A percentile compares a stretch with the other conserved stretches of the same genome.
phyloP scores from a whole-genome alignment of 2,888 invertebrate genomes.

The Tillus elongatus region DNA sequence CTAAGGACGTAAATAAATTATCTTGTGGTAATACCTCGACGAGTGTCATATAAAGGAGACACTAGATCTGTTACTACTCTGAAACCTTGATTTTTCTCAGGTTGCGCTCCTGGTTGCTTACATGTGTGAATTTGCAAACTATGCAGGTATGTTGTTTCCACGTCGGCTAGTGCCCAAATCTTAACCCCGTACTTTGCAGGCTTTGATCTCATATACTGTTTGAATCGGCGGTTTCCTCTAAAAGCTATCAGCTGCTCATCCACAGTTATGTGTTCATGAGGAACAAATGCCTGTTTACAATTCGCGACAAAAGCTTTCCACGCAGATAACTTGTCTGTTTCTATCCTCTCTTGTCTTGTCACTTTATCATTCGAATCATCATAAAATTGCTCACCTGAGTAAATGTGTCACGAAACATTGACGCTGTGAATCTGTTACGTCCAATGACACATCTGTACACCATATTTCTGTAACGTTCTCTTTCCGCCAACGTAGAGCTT shows the following conservation, averaged over 20 bases:
- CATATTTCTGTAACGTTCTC: slow-evolving; percentile 3
- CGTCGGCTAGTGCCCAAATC: slow-evolving; percentile 1
- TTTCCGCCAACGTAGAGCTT: not conserved
- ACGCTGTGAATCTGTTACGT: slow-evolving; percentile 1
- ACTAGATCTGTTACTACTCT: slow-evolving; percentile 3
- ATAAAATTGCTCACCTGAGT: not conserved
- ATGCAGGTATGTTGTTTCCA: not conserved
- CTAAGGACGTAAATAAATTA: slow-evolving; percentile 1
- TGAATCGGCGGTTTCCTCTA: not conserved
- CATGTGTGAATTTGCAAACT: slow-evolving; percentile 1
- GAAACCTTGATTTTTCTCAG: slow-evolving; percentile 3
- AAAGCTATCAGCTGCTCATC: too few relatives aligned
- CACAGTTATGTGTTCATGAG: slow-evolving; percentile 3
- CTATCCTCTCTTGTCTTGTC: not conserved
- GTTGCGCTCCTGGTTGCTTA: slow-evolving; percentile 1
- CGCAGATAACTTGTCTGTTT: slow-evolving; percentile 1
- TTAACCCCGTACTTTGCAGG: slow-evolving; percentile 2
- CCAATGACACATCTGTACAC: not conserved
- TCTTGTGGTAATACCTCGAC: slow-evolving; percentile 3
- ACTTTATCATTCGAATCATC: slow-evolving; percentile 3
- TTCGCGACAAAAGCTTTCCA: slow-evolving; percentile 4
- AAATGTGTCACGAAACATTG: not conserved
- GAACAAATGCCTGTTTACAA: slow-evolving; percentile 2
- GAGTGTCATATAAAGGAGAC: not conserved
- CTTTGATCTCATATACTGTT: too few relatives aligned